Evolutionary conservation across 1,140 invertebrate genomes (phyloP).

Genomic region (Aleiodes sp.): DNA sequence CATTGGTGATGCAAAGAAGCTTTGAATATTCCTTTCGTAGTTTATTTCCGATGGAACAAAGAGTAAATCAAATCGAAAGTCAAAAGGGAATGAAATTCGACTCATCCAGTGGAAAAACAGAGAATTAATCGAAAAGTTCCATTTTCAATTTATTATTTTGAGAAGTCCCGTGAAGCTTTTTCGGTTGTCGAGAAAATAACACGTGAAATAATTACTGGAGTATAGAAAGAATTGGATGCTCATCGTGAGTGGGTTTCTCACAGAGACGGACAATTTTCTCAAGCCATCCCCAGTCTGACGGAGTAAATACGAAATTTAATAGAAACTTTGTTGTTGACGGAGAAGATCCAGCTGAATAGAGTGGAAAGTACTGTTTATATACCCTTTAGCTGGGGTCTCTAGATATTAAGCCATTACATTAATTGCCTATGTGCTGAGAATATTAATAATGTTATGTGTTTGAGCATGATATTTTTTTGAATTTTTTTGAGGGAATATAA

Average conservation of each 20-base stretch:
- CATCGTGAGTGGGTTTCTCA: background rate
- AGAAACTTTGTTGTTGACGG: slow-evolving; percentile 55
- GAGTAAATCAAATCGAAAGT: background rate
- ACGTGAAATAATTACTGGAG: slow-evolving; percentile 15
- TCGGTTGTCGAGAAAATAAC: no score
- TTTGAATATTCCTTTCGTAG: slow-evolving; percentile 16
- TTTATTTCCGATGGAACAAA: slow-evolving; percentile 3
- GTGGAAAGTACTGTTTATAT: background rate
- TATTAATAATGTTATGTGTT: slow-evolving; percentile 57
- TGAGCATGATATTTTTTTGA: no score
- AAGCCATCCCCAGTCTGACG: slow-evolving; percentile 32
- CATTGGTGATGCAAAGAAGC: slow-evolving; percentile 15
- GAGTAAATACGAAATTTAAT: slow-evolving; percentile 58
- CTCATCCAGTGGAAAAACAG: background rate
- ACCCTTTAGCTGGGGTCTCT: slow-evolving; percentile 34
- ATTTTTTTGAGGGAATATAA: background rate
- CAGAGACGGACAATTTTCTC: slow-evolving; percentile 45
- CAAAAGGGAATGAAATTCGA: background rate
- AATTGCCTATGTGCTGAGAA: slow-evolving; percentile 49
- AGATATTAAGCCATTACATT: slow-evolving; percentile 56
- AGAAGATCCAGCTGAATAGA: slow-evolving; percentile 38
- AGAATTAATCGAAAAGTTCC: no score
- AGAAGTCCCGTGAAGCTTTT: no score
- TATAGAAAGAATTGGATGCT: slow-evolving; percentile 3
- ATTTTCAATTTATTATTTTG: no score